Conservation (phyloP, 2,888 invertebrate genomes). For the Anodontia alba region DNA sequence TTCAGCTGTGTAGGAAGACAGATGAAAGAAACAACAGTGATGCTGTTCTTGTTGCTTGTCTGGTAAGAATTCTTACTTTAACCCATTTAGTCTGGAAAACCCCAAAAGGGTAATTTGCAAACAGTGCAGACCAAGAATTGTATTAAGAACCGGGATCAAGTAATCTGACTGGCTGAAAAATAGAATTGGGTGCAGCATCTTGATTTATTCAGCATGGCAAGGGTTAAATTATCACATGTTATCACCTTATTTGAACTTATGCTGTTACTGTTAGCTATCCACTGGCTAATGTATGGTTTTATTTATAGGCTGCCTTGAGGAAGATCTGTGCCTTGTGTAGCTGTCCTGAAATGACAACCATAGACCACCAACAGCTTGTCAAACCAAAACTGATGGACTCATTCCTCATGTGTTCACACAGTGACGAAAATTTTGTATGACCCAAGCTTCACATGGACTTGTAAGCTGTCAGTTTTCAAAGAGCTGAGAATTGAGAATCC, state of each 20-base stretch:
- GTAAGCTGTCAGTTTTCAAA: no score
- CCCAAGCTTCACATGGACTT: neutral
- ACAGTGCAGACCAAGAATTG: no score
- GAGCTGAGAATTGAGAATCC: no score
- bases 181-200: no score
- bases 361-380: slow-evolving; percentile 90
- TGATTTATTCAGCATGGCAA: no score
- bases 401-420: slow-evolving; percentile 91
- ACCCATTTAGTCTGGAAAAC: no score
- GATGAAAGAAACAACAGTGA: slow-evolving; percentile 88
- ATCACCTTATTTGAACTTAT: no score
- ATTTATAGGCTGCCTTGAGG: slow-evolving; percentile 88
- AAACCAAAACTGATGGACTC: slow-evolving; percentile 92
- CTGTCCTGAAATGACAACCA: slow-evolving; percentile 84
- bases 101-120: no score
- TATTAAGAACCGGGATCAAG: no score
- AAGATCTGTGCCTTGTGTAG: slow-evolving; percentile 88
- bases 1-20: slow-evolving; percentile 89
- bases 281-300: neutral
- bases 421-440: slow-evolving; percentile 92
- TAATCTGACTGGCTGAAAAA: no score
- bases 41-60: slow-evolving; percentile 89
- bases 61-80: slow-evolving; percentile 87
- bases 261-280: neutral
- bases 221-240: no score